A percentile compares a stretch with the other conserved stretches of the same genome.
These are phyloP conservation scores for Macaria notata DNA, from an alignment of 2,888 invertebrate species.

Conservation along the genomic window DNA sequence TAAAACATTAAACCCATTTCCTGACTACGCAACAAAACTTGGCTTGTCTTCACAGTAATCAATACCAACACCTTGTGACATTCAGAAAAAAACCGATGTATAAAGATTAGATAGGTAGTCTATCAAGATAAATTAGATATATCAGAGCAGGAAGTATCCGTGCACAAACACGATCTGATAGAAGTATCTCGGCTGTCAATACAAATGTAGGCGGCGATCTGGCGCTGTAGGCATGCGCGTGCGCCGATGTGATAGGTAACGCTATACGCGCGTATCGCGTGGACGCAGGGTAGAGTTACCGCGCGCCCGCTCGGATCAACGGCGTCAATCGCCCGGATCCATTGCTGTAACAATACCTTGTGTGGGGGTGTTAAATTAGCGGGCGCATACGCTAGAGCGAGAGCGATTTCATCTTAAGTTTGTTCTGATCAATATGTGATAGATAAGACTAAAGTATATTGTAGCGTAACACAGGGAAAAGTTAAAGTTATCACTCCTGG, in stretches of 20 bases:
- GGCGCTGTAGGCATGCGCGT: conserved; percentile 27
- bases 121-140: too few relatives aligned
- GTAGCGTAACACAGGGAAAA: conserved; percentile 73
- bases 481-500: conserved; percentile 78
- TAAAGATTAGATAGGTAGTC: too few relatives aligned
- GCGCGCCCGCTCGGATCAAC: conserved; percentile 78
- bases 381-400: conserved; percentile 28
- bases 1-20: too few relatives aligned
- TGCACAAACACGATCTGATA: neutral
- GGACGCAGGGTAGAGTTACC: conserved; percentile 73
- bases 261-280: conserved; percentile 76
- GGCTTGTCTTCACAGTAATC: too few relatives aligned
- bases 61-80: too few relatives aligned
- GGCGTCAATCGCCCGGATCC: conserved; percentile 79
- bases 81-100: too few relatives aligned
- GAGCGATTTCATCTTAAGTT: conserved; percentile 3
- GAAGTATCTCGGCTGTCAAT: conserved; percentile 16
- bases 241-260: conserved; percentile 67
- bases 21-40: too few relatives aligned
- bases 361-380: conserved; percentile 46
- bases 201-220: conserved; percentile 13
- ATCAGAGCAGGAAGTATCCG: too few relatives aligned
- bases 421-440: conserved; percentile 43
- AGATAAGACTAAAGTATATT: conserved; percentile 75
- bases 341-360: conserved; percentile 80